A percentile compares a stretch with the other conserved stretches of the same genome.
Evolutionary conservation across 2,888 invertebrate genomes (phyloP).

Genomic region (Notodonta dromedarius): DNA sequence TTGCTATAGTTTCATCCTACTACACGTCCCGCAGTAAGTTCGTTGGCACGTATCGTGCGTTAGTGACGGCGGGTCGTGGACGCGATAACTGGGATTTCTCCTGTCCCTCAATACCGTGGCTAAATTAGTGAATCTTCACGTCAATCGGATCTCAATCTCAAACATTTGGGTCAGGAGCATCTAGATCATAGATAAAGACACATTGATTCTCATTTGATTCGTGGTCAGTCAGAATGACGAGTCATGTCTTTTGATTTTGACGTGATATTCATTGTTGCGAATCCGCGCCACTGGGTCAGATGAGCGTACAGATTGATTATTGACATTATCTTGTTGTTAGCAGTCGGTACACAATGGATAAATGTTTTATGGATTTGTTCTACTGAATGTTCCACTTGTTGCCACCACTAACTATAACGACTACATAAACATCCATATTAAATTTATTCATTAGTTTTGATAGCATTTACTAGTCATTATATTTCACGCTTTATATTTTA

Average conservation of each 20-base stretch:
- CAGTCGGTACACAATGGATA: conserved; percentile 30
- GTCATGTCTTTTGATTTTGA: conserved; percentile 56
- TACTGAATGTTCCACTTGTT: too few relatives aligned
- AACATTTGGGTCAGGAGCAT: conserved; percentile 74
- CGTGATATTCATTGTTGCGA: conserved; percentile 52
- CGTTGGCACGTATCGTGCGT: conserved; percentile 42
- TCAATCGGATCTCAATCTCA: conserved; percentile 71
- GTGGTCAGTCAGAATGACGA: conserved; percentile 72
- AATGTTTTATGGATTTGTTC: too few relatives aligned
- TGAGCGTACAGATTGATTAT: conserved; percentile 28
- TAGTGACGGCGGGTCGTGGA: conserved; percentile 34
- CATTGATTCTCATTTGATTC: conserved; percentile 69
- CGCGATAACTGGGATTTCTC: conserved; percentile 50
- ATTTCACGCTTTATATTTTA: too few relatives aligned
- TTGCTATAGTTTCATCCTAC: too few relatives aligned
- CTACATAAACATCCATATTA: not conserved
- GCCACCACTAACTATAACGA: too few relatives aligned
- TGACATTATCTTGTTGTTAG: conserved; percentile 30
- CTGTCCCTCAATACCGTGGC: conserved; percentile 35
- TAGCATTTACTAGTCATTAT: not conserved
- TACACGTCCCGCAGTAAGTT: not conserved
- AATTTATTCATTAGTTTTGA: not conserved
- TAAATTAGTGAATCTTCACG: conserved; percentile 71
- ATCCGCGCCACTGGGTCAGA: conserved; percentile 47
- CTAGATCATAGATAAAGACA: conserved; percentile 65